Evolutionary conservation across 2,797 vertebrate genomes (phyloP), one percentile per base, ranked within the genome.

Genomic region (Scleropages formosus): DNA sequence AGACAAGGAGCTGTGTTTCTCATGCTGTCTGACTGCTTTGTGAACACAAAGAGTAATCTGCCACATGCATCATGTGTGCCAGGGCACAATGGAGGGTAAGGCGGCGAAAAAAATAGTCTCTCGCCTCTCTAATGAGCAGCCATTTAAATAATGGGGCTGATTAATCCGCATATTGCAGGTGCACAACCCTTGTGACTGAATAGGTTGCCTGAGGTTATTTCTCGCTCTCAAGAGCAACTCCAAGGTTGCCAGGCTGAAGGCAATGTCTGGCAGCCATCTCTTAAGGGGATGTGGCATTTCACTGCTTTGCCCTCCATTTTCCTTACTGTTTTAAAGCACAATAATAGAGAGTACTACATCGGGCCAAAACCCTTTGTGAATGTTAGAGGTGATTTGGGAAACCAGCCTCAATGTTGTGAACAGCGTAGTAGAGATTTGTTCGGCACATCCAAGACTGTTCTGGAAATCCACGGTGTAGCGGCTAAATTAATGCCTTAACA

Each of bases 81-180:
- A 8, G 22, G 49, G 26, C 13, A 22, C 68, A 71, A 71, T 27
- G 51, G 26, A 31, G 56, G 68, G 49, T 27, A 11, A 20, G 26
- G n/a, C 56, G 56, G 68, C 22, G 6, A 26, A 26, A 71, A 39
- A 39, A 39, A 39, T 6, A 39, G 31, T 71, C 26, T 68, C 56
- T 24, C 27, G 51, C 51, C 68, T 70, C 67, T 71, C 22, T 71
- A 71, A 56, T 56, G 53, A 71, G 51, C 68, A 56, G 49, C n/a
- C 68, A 56, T 71, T 58, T 26, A 71, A 71, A 68, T 68, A 56
- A 58, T 31, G 56, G 51, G 26, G 68, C 51, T 56, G 68, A 56
- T 71, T 70, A 56, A 20, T 58, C n/a, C 51, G 31, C 22, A 22
- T 46, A 71, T 58, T 70, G 49, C 68, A 71, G 68, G 24, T 56